phyloP scores from a whole-genome alignment of 2,113 vertebrate genomes.

The Mirza zaza region DNA sequence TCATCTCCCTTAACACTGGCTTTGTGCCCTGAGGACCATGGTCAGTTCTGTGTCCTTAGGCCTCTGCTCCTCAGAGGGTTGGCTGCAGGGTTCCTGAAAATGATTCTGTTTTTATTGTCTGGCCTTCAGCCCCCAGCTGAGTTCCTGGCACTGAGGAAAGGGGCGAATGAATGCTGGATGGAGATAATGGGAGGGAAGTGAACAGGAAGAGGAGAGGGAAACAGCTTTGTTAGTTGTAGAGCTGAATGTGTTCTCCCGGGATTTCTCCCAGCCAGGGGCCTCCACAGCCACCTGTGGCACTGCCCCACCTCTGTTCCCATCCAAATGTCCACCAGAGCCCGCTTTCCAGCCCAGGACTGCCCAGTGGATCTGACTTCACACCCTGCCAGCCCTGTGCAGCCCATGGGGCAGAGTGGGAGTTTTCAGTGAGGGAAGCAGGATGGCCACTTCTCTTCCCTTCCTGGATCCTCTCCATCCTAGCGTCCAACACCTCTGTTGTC shows the following conservation, averaged over 20 bases:
- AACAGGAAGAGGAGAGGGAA: constrained; percentile 19
- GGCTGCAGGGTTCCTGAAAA: neutral
- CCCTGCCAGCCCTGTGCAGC: neutral
- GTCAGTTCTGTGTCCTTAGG: neutral
- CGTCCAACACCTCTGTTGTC: neutral
- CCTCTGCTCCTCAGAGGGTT: neutral
- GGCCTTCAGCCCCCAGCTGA: neutral
- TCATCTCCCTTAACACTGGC: neutral
- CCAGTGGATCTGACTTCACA: neutral
- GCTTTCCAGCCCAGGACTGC: neutral
- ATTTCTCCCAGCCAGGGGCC: neutral
- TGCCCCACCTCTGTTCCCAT: neutral
- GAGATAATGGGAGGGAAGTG: constrained; percentile 28
- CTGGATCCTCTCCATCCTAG: neutral
- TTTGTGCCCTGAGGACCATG: neutral
- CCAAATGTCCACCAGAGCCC: neutral
- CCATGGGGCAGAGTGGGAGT: neutral
- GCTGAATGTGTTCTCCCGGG: neutral
- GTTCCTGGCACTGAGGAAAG: neutral
- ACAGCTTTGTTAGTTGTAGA: neutral
- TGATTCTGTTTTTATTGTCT: neutral
- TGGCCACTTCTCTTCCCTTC: constrained; percentile 15
- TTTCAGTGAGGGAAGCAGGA: neutral
- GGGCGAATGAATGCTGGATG: neutral
- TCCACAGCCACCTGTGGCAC: neutral